Evolutionary conservation across 92 coral and sea anemone species (phyloP).

Genomic region (Umimayanthus kanabou): DNA sequence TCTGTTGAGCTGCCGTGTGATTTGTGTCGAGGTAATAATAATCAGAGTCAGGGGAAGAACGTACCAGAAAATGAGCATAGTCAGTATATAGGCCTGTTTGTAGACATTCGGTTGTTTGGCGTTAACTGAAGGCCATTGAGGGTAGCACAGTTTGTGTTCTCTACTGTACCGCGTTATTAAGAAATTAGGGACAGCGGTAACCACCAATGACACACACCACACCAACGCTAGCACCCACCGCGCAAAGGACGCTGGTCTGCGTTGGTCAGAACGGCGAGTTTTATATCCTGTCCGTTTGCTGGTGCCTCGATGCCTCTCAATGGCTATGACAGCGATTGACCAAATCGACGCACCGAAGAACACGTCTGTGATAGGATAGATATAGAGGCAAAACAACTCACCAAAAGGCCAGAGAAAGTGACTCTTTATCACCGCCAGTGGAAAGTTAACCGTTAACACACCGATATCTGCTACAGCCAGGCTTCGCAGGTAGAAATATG

Average conservation of each 20-base stretch:
- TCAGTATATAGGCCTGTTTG: conserved; percentile 57
- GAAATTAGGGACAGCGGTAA: conserved; percentile 10
- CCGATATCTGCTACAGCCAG: conserved; percentile 43
- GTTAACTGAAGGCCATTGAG: conserved; percentile 63
- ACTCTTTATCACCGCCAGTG: conserved; percentile 21
- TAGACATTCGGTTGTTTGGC: conserved; percentile 39
- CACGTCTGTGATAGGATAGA: conserved; percentile 34
- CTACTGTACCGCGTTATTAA: conserved; percentile 16
- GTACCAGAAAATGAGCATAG: conserved; percentile 61
- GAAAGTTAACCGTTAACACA: conserved; percentile 18
- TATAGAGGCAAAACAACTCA: conserved; percentile 26
- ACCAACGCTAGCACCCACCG: conserved; percentile 31
- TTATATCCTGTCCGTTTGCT: neutral
- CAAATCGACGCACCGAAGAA: conserved; percentile 43
- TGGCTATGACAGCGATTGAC: conserved; percentile 36
- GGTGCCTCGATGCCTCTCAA: conserved; percentile 21
- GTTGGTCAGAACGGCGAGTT: neutral
- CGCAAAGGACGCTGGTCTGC: conserved; percentile 20
- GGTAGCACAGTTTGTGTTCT: conserved; percentile 27
- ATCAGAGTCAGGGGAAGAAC: conserved; percentile 62
- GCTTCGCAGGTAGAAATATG: conserved; percentile 30
- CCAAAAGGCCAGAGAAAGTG: conserved; percentile 38
- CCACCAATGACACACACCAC: conserved; percentile 18
- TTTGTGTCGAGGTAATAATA: conserved; percentile 48
- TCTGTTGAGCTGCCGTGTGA: conserved; percentile 49